A percentile compares a stretch with the other conserved stretches of the same genome.
phyloP scores from a whole-genome alignment of 2,797 vertebrate genomes.

The Peromyscus melanophrys region DNA sequence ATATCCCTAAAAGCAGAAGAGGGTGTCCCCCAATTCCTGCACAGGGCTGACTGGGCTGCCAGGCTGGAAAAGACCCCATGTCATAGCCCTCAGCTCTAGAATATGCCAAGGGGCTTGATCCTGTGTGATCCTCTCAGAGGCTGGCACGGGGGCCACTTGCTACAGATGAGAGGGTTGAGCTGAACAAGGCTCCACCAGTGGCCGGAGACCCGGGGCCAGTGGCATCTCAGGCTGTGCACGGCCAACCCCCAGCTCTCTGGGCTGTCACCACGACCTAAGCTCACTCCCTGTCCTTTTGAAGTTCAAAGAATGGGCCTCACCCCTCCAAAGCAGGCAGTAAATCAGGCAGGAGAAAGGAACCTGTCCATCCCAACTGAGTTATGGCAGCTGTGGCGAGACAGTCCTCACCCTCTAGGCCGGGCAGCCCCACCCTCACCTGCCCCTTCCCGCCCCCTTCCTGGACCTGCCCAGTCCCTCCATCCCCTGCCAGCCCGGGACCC shows the following conservation, averaged over 20 bases:
- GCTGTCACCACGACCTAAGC: background rate
- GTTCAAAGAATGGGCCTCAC: slow-evolving; percentile 86
- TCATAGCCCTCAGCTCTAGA: background rate
- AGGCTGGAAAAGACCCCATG: background rate
- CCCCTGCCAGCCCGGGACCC: background rate
- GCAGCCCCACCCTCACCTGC: slow-evolving; percentile 30
- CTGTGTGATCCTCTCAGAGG: fast-evolving
- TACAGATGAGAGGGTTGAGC: background rate
- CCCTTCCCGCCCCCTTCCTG: background rate
- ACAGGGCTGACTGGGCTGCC: background rate
- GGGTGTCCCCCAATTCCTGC: fast-evolving
- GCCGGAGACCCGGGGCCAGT: background rate
- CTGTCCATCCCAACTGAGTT: slow-evolving; percentile 84
- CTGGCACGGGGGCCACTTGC: no score
- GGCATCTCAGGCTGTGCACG: background rate
- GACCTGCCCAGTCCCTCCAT: background rate
- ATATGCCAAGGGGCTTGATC: fast-evolving
- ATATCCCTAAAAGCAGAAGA: background rate
- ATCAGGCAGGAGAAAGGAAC: slow-evolving; percentile 77
- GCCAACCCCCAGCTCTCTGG: background rate
- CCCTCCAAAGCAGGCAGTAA: slow-evolving; percentile 72
- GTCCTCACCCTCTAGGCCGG: slow-evolving; percentile 46
- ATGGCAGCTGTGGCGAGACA: slow-evolving; percentile 75
- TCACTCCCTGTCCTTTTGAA: slow-evolving; percentile 78
- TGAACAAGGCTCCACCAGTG: background rate